Evolutionary conservation across 2,113 vertebrate species (phyloP), one percentile per base, ranked within the genome.

Genomic region (Hucho hucho): DNA sequence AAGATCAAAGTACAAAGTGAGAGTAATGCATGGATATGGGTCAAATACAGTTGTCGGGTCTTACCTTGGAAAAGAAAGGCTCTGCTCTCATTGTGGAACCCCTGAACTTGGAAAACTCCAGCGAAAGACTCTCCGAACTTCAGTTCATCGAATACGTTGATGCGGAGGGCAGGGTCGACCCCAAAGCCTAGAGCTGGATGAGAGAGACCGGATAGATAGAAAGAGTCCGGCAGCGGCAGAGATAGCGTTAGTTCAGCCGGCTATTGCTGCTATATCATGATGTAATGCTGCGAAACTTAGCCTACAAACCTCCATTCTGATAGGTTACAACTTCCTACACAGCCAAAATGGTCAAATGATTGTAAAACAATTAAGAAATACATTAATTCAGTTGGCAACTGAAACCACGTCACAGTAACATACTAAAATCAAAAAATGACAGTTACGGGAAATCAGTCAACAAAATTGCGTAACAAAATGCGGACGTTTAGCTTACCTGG

Each of bases 61-160:
- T 49, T 95, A 96, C 95, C 95, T 96, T 94, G 87, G 75, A 96
- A 96, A 64, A 95, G 91, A 84, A 94, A 96, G 11, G 95, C 95
- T 93, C 85, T 94, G 91, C 93, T 96, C 72, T 94, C 93, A 89
- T 95, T 96, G 87, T 95, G 94, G 77, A 95, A 92, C 68, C 95
- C 95, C 9, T 91, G 92, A 65, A 96, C 95, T 84, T 95, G 94
- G 69, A 81, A 92, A 79, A 96, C 92, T 79, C 95, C 95, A 1
- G 87, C 80, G 14, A 88, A 86, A 47, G 93, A 90, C 67, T 88
- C 89, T 66, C 86, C 93, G 66, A 95, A 90, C 84, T 89, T 90
- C 70, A 96, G 87, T 88, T 95, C 95, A 61, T 93, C 86, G 78
- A 96, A 85, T 87, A 96, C 86, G 83, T 96, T 93, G 71, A 95